These are phyloP conservation scores for Pseudomyrmex concolor DNA, from an alignment of 1,140 invertebrate genomes.

Conservation along the genomic window DNA sequence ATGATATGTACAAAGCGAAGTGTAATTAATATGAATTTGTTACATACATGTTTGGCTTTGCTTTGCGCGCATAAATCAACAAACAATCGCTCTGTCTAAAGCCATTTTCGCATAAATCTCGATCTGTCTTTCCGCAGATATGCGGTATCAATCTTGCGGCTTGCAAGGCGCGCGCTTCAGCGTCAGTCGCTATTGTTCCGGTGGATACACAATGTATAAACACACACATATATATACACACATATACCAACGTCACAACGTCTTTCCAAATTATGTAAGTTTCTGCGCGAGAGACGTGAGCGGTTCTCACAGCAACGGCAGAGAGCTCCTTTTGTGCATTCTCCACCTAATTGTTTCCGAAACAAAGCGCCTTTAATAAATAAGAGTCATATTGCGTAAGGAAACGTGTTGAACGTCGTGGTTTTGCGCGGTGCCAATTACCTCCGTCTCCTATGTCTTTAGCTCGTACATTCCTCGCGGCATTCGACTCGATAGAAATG, in stretches of 20 bases:
- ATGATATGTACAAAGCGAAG: not conserved
- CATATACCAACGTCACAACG: conserved; percentile 37
- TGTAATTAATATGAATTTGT: conserved; percentile 48
- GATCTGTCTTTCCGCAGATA: conserved; percentile 30
- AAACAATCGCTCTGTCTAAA: conserved; percentile 23
- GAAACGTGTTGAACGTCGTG: conserved; percentile 35
- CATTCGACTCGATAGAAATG: conserved; percentile 6
- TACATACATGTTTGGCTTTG: conserved; percentile 12
- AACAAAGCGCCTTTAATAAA: conserved; percentile 57
- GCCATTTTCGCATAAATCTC: conserved; percentile 45
- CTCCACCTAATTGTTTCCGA: conserved; percentile 56
- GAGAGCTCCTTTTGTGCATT: conserved; percentile 45
- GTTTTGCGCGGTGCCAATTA: conserved; percentile 47
- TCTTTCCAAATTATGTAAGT: conserved; percentile 61
- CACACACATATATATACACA: conserved; percentile 10
- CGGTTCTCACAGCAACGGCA: conserved; percentile 30
- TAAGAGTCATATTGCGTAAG: conserved; percentile 53
- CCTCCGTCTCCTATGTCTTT: conserved; percentile 2
- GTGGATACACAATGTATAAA: conserved; percentile 2
- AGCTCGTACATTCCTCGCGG: not conserved
- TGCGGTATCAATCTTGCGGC: conserved; percentile 48
- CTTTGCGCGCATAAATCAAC: conserved; percentile 11
- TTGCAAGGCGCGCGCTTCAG: conserved; percentile 44
- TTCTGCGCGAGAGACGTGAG: conserved; percentile 43
- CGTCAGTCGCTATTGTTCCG: conserved; percentile 55